Evolutionary conservation across 1,140 invertebrate species (phyloP), one percentile per base, ranked within the genome.

Genomic region (Leguminivora glycinivorella): DNA sequence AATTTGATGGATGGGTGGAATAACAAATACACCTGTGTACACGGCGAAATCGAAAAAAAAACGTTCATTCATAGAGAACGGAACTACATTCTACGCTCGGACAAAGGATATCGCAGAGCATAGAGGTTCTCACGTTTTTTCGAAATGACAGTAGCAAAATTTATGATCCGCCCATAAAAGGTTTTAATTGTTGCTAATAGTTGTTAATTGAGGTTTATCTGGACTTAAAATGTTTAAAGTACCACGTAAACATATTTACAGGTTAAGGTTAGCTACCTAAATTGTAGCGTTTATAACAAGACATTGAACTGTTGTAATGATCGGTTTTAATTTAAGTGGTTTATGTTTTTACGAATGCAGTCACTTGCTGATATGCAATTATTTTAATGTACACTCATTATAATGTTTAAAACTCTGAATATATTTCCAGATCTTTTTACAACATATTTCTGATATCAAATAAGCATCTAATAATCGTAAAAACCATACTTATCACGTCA

Each of bases 11-110:
- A 72, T 71, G 43, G 52, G 68, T 24, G 24, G 26, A 66, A 73
- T 68, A 71, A 70, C 38, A 83, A 83, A 86, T 83, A 83, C 85
- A 88, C 85, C 85, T 88, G 85, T 82, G 83, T 77, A 84, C 68
- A 88, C 83, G 78, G 26, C 58, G 68, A 72, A 17, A 67, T n/a
- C 31, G 58, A 70, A 77, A 70, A 79, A 85, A 80, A 80, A 82
- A 78, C 70, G 66, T 71, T 74, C 77, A 81, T 84, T 83, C 79
- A 84, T 75, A 75, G 38, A 63, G 75, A 84, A 79, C 83, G 84
- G 83, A 87, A 85, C 83, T 85, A 77, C 77, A 81, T 80, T 80
- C 68, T 74, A 73, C 43, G 34, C 73, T 76, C 70, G 78, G 78
- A 87, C 82, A 87, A 85, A 76, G 72, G 72, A 76, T 74, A 58